Evolutionary conservation across 1,140 invertebrate genomes (phyloP).

Genomic region (Sycobia sp.): DNA sequence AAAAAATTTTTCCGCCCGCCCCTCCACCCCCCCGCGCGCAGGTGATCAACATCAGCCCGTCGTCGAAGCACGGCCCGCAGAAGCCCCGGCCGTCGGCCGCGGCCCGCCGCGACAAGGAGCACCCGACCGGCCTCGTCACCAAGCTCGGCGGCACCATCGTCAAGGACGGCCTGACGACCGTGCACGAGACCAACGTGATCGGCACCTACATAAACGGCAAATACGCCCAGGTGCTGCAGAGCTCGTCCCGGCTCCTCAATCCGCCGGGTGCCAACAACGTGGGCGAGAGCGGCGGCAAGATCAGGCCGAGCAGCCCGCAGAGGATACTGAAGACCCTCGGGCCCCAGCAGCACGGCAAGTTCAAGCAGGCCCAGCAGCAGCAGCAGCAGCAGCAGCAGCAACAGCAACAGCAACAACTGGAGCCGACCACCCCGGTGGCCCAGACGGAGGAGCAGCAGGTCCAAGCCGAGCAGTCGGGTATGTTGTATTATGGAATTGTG

Average conservation of each 20-base stretch:
- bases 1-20: too few species aligned
- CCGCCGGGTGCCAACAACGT: slow-evolving; percentile 16
- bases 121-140: slow-evolving; percentile 79
- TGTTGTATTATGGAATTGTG: background rate
- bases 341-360: slow-evolving; percentile 62
- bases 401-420: too few species aligned
- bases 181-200: slow-evolving; percentile 86
- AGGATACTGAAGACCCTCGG: slow-evolving; percentile 76
- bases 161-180: slow-evolving; percentile 80
- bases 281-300: slow-evolving; percentile 57
- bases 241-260: slow-evolving; percentile 68
- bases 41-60: slow-evolving; percentile 60
- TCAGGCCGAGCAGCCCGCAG: slow-evolving; percentile 68
- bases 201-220: slow-evolving; percentile 87
- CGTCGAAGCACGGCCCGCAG: slow-evolving; percentile 42
- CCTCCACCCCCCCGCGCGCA: slow-evolving; percentile 36
- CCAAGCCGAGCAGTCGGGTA: background rate
- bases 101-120: slow-evolving; percentile 63
- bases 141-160: slow-evolving; percentile 81
- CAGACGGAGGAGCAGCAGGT: slow-evolving; percentile 47
- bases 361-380: slow-evolving; percentile 62
- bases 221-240: slow-evolving; percentile 82
- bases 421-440: slow-evolving; percentile 67
- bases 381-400: slow-evolving; percentile 64
- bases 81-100: slow-evolving; percentile 52